Evolutionary conservation across 2,888 invertebrate genomes (phyloP).

Genomic region (Cryptophagus acutangulus): DNA sequence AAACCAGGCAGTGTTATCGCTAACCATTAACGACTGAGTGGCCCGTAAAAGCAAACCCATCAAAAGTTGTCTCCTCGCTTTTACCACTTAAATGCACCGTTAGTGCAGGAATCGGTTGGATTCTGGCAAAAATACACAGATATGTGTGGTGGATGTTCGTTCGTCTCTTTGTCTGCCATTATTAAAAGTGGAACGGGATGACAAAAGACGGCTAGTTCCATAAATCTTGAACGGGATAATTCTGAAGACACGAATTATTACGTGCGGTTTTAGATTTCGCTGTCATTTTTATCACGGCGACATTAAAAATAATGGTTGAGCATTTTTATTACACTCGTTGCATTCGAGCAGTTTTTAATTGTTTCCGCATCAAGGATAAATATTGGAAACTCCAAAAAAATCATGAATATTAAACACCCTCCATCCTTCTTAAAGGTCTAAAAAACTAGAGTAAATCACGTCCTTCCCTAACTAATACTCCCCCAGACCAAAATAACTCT

Average conservation of each 20-base stretch:
- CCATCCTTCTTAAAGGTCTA: too few species aligned
- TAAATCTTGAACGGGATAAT: slow-evolving; percentile 25
- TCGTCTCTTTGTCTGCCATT: slow-evolving; percentile 1
- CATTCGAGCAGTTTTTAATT: too few species aligned
- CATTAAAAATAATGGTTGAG: too few species aligned
- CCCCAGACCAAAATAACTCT: too few species aligned
- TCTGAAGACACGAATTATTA: slow-evolving; percentile 22
- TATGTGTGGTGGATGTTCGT: too few species aligned
- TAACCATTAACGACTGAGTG: slow-evolving; percentile 40
- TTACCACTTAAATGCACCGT: slow-evolving; percentile 37
- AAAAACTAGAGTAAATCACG: too few species aligned
- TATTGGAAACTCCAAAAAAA: too few species aligned
- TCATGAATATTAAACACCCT: too few species aligned
- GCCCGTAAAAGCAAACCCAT: slow-evolving; percentile 43
- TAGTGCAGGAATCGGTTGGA: slow-evolving; percentile 7
- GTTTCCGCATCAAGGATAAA: too few species aligned
- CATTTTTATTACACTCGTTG: too few species aligned
- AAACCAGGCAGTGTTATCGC: too few species aligned
- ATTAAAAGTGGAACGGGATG: not conserved
- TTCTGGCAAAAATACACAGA: not conserved
- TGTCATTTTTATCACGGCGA: slow-evolving; percentile 21
- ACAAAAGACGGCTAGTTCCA: not conserved
- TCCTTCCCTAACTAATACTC: too few species aligned
- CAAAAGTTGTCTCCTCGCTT: slow-evolving; percentile 43
- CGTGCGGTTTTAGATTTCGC: slow-evolving; percentile 20